phyloP scores from a whole-genome alignment of 2,797 vertebrate genomes.

The Sebastes alutus region DNA sequence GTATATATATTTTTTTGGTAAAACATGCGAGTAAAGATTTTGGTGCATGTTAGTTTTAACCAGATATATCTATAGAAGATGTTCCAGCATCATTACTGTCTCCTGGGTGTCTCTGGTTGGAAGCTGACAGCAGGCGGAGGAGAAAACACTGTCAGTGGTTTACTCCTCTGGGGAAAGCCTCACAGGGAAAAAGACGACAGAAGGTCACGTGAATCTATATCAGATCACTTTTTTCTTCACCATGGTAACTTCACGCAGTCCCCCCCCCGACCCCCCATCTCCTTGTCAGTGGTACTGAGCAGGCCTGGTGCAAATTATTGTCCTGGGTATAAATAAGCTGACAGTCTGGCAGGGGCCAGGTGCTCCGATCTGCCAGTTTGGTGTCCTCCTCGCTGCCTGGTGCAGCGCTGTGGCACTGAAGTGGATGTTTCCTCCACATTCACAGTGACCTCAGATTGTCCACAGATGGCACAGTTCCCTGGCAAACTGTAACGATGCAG shows the following conservation, averaged over 20 bases:
- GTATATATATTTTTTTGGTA: neutral
- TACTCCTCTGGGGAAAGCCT: constrained; percentile 39
- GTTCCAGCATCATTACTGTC: constrained; percentile 25
- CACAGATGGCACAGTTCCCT: constrained; percentile 57
- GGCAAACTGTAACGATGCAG: constrained; percentile 34
- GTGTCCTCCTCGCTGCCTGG: constrained; percentile 63
- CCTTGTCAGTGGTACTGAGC: constrained; percentile 55
- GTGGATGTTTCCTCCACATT: constrained; percentile 61
- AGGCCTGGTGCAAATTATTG: constrained; percentile 73
- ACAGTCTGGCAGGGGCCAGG: constrained; percentile 72
- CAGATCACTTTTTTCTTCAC: constrained; percentile 31
- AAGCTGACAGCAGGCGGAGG: constrained; percentile 44
- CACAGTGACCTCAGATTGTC: constrained; percentile 62
- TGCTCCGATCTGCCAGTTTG: constrained; percentile 77
- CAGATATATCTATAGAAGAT: neutral
- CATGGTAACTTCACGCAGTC: constrained; percentile 29
- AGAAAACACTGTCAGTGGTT: constrained; percentile 33
- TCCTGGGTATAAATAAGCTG: constrained; percentile 79
- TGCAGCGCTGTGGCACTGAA: constrained; percentile 42
- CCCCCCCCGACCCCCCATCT: constrained; percentile 9
- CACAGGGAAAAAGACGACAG: constrained; percentile 21
- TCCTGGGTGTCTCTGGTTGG: constrained; percentile 2
- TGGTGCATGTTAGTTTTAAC: neutral
- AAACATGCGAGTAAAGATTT: neutral
- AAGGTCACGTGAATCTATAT: constrained; percentile 63